These are phyloP conservation scores for Bubo scandiacus DNA, from an alignment of 2,113 vertebrate species.

Conservation along the genomic window DNA sequence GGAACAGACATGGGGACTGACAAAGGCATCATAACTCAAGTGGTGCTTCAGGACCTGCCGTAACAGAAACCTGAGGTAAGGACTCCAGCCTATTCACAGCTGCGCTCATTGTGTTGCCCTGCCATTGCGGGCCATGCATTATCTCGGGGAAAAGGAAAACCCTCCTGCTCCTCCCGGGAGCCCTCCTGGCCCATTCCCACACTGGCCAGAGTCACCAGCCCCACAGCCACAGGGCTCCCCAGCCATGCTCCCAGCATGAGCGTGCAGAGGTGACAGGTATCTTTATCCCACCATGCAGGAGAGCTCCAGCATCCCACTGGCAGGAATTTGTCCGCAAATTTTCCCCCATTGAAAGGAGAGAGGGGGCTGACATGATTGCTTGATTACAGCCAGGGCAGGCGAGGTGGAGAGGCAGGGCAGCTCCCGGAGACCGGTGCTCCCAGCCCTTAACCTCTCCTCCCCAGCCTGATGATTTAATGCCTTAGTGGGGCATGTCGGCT, in stretches of 20 bases:
- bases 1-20: not conserved
- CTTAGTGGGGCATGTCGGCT: not conserved
- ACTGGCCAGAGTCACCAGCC: not conserved
- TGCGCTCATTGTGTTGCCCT: conserved; percentile 55
- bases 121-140: not conserved
- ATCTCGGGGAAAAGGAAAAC: conserved; percentile 50
- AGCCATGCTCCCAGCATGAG: conserved; percentile 70
- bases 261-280: conserved; percentile 65
- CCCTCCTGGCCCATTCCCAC: not conserved
- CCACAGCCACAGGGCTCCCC: conserved; percentile 47
- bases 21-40: not conserved
- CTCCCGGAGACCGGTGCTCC: not conserved
- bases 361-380: conserved; percentile 25
- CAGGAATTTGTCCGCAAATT: conserved; percentile 74
- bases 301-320: conserved; percentile 60
- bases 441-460: conserved; percentile 78
- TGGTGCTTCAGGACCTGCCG: not conserved
- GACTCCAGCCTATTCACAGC: not conserved
- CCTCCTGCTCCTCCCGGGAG: not conserved
- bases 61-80: not conserved
- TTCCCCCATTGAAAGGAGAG: conserved; percentile 54
- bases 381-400: not conserved
- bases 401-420: not conserved
- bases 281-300: conserved; percentile 72
- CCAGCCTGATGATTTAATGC: conserved; percentile 61